Percentiles rank a stretch among this genome's conserved stretches.
phyloP scores from a whole-genome alignment of 1,140 invertebrate genomes.

The Coelopa frigida region DNA sequence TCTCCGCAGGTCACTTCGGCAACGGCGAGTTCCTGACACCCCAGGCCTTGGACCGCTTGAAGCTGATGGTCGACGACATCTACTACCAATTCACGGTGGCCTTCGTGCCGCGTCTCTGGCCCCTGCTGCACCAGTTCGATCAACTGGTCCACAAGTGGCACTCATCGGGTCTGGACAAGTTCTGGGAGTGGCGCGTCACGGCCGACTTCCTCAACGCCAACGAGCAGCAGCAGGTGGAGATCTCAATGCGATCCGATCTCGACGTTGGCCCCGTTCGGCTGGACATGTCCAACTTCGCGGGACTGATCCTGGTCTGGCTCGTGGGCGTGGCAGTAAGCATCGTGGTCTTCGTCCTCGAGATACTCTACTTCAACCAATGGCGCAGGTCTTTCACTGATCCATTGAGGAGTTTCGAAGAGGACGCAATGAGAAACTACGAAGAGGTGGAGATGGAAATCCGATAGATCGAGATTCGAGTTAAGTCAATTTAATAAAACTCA shows the following conservation, averaged over 20 bases:
- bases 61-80: conserved; percentile 37
- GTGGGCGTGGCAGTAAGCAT: conserved; percentile 30
- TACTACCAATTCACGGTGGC: conserved; percentile 24
- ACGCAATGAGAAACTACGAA: no score
- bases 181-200: conserved; percentile 35
- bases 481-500: no score
- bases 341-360: conserved; percentile 22
- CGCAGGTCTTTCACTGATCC: no score
- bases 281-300: conserved; percentile 32
- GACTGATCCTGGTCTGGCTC: conserved; percentile 28
- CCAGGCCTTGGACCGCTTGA: conserved; percentile 26
- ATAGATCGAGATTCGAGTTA: no score
- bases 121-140: conserved; percentile 22
- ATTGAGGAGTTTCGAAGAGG: no score
- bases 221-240: conserved; percentile 29
- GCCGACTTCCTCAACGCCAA: conserved; percentile 28
- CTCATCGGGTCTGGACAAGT: conserved; percentile 33
- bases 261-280: conserved; percentile 31
- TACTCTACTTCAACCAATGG: no score
- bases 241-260: conserved; percentile 20
- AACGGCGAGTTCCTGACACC: conserved; percentile 27
- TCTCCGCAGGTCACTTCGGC: conserved; percentile 23
- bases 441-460: no score
- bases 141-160: conserved; percentile 27
- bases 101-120: conserved; percentile 33